Percentiles rank a stretch among this genome's conserved stretches.
These are phyloP conservation scores for Erebia ligea DNA, from an alignment of 2,888 invertebrate species.

Conservation along the genomic window DNA sequence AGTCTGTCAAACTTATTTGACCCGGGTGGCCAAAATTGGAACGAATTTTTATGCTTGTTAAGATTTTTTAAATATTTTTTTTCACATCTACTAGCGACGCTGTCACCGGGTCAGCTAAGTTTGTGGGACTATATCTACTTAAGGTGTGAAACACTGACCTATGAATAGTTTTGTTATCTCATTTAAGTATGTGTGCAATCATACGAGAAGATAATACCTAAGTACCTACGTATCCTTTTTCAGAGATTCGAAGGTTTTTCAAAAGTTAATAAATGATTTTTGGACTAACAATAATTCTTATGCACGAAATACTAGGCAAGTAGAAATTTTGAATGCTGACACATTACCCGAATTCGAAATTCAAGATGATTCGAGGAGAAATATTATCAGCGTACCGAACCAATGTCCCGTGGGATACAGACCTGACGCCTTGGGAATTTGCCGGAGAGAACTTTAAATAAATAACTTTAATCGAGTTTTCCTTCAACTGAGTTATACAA, in stretches of 20 bases:
- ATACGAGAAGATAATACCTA: background rate
- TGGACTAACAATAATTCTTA: conserved; percentile 9
- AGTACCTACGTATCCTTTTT: conserved; percentile 8
- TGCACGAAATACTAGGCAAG: conserved; percentile 2
- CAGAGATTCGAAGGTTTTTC: conserved; percentile 29
- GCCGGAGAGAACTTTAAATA: conserved; percentile 46
- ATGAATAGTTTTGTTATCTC: background rate
- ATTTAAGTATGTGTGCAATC: conserved; percentile 5
- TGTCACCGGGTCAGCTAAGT: too few relatives aligned
- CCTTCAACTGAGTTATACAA: too few relatives aligned
- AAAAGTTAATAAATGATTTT: conserved; percentile 17
- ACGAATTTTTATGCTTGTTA: too few relatives aligned
- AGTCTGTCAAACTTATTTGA: too few relatives aligned
- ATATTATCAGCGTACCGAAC: conserved; percentile 48
- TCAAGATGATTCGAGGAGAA: conserved; percentile 21
- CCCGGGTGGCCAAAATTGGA: too few relatives aligned
- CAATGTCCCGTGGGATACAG: conserved; percentile 64
- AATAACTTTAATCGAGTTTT: background rate
- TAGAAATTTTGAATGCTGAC: background rate
- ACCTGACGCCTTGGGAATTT: conserved; percentile 61
- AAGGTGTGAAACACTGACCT: too few relatives aligned
- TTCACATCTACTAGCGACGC: too few relatives aligned
- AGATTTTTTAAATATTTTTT: too few relatives aligned
- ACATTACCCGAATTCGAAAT: background rate
- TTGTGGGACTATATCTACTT: too few relatives aligned